Evolutionary conservation across 2,797 vertebrate species (phyloP).

Genomic region (Enteromius radiatus): DNA sequence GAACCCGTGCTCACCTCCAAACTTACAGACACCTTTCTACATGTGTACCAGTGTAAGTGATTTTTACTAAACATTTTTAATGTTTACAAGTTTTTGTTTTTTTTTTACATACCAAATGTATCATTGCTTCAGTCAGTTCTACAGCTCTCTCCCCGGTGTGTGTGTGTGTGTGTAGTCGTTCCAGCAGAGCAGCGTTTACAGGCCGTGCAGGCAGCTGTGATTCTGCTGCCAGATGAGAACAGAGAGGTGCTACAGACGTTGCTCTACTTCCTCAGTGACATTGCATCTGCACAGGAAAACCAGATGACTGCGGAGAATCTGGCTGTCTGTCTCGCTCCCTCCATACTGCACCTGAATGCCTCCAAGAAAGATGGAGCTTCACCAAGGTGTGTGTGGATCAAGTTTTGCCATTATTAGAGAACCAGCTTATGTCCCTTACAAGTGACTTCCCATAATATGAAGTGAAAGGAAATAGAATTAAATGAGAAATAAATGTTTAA

Average conservation of each 20-base stretch:
- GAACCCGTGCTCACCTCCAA: conserved; percentile 88
- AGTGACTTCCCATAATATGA: background rate
- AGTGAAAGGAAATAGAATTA: background rate
- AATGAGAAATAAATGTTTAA: background rate
- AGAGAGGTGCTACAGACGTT: conserved; percentile 87
- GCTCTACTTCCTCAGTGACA: conserved; percentile 87
- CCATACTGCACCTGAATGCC: conserved; percentile 86
- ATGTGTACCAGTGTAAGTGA: conserved; percentile 86
- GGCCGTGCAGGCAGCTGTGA: conserved; percentile 79
- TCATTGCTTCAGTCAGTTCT: conserved; percentile 11
- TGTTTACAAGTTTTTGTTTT: background rate
- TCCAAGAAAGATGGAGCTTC: conserved; percentile 85
- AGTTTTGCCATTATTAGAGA: background rate
- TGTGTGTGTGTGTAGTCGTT: conserved; percentile 71
- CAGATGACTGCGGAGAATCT: conserved; percentile 87
- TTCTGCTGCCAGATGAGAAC: conserved; percentile 86
- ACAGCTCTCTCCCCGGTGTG: background rate
- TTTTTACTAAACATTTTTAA: background rate
- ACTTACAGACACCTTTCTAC: conserved; percentile 84
- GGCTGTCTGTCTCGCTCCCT: conserved; percentile 87
- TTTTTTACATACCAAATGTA: background rate
- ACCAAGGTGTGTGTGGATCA: conserved; percentile 72
- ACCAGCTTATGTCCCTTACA: background rate
- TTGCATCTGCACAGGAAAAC: conserved; percentile 83
- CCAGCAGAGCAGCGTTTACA: conserved; percentile 82